Conservation (phyloP, 2,113 vertebrate species). For the Orthonyx spaldingii region DNA sequence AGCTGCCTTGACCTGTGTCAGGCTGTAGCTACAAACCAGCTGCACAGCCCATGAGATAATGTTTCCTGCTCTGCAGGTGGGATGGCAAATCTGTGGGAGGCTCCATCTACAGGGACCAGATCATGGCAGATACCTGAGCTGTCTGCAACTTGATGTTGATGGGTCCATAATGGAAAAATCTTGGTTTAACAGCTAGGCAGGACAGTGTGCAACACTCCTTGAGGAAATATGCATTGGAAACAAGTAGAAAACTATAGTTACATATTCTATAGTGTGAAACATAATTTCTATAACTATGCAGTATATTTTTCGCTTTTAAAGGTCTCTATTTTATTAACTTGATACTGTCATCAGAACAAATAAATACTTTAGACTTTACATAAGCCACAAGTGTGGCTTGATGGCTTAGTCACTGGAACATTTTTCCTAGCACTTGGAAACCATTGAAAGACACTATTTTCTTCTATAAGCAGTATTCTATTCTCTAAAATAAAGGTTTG, state of each 20-base stretch:
- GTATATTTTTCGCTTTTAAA: background rate
- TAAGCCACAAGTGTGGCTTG: background rate
- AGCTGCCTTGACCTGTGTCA: background rate
- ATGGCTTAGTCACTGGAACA: background rate
- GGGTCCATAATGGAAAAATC: accelerated
- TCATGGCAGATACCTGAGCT: accelerated
- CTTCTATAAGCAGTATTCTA: background rate
- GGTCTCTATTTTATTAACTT: background rate
- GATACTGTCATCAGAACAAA: background rate
- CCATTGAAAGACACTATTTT: background rate
- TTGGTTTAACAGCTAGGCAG: background rate
- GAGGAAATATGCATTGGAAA: background rate
- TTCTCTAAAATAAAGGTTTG: background rate
- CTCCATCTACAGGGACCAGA: background rate
- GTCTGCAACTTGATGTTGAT: background rate
- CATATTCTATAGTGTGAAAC: accelerated
- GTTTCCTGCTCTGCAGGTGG: background rate
- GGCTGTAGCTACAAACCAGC: background rate
- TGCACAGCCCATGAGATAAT: background rate
- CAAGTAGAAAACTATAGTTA: background rate
- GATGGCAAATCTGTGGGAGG: background rate
- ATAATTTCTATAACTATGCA: background rate
- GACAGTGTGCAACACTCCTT: background rate
- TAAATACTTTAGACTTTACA: background rate
- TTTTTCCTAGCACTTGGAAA: background rate